Percentiles rank a stretch among this genome's conserved stretches.
These are phyloP conservation scores for Pycnonotus jocosus DNA, from an alignment of 2,113 vertebrate species.

Conservation along the genomic window DNA sequence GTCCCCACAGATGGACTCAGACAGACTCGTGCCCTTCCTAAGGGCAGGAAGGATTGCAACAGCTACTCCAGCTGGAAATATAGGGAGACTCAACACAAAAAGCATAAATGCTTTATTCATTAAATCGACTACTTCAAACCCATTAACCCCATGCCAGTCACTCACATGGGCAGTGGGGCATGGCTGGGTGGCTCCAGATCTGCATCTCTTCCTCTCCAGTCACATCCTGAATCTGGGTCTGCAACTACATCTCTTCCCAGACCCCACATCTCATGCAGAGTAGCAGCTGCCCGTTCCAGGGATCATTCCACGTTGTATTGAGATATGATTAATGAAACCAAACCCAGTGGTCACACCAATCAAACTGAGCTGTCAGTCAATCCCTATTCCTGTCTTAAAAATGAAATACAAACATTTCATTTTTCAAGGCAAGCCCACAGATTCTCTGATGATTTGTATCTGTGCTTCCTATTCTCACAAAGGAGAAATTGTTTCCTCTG, in stretches of 20 bases:
- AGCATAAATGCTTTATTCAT: not conserved
- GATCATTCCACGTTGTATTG: not conserved
- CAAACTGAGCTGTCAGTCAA: not conserved
- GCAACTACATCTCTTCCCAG: not conserved
- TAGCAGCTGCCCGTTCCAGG: not conserved
- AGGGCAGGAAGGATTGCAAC: not conserved
- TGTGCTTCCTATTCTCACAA: not conserved
- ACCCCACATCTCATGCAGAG: not conserved
- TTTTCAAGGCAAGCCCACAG: not conserved
- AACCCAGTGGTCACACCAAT: not conserved
- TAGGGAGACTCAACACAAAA: not conserved
- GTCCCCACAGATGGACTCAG: rapidly evolving
- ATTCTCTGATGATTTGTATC: not conserved
- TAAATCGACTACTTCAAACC: not conserved
- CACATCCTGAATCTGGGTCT: not conserved
- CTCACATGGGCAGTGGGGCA: not conserved
- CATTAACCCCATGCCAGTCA: not conserved
- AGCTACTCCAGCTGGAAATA: not conserved
- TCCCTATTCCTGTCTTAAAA: not conserved
- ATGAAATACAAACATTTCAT: not conserved
- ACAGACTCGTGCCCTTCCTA: too few relatives aligned
- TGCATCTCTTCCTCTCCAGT: not conserved
- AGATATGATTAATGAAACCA: not conserved
- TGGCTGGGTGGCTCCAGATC: not conserved
- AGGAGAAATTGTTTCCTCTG: not conserved